These are phyloP conservation scores for Cheracebus regulus DNA, from an alignment of 2,797 vertebrate genomes.

Conservation along the genomic window DNA sequence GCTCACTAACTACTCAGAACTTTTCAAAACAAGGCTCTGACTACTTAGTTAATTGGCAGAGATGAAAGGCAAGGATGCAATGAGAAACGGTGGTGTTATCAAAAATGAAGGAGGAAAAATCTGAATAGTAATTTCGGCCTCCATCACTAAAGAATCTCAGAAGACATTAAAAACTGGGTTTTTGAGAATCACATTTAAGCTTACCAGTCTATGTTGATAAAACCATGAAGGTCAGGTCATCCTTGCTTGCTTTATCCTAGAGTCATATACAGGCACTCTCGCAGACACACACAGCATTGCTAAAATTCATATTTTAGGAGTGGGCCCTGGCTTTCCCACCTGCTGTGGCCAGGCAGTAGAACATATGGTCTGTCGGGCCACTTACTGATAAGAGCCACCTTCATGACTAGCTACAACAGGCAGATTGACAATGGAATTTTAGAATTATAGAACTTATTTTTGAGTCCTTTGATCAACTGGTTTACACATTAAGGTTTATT, in stretches of 20 bases:
- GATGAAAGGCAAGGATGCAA: conserved; percentile 81
- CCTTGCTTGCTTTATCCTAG: neutral
- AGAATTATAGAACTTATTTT: neutral
- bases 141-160: conserved; percentile 65
- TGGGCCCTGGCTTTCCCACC: conserved; percentile 28
- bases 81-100: conserved; percentile 74
- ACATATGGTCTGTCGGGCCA: neutral
- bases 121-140: conserved; percentile 58
- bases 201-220: conserved; percentile 64
- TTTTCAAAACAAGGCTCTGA: conserved; percentile 75
- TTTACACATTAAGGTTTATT: neutral
- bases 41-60: conserved; percentile 82
- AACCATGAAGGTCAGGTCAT: conserved; percentile 56
- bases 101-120: conserved; percentile 72
- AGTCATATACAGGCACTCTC: neutral
- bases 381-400: neutral
- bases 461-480: neutral
- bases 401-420: neutral
- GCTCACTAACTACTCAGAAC: conserved; percentile 74
- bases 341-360: neutral
- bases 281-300: neutral
- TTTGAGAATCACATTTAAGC: conserved; percentile 74
- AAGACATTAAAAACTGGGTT: conserved; percentile 68
- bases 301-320: conserved; percentile 44
- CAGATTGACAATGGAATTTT: neutral